phyloP scores from a whole-genome alignment of 2,888 invertebrate genomes.

The Nephrotoma flavescens region DNA sequence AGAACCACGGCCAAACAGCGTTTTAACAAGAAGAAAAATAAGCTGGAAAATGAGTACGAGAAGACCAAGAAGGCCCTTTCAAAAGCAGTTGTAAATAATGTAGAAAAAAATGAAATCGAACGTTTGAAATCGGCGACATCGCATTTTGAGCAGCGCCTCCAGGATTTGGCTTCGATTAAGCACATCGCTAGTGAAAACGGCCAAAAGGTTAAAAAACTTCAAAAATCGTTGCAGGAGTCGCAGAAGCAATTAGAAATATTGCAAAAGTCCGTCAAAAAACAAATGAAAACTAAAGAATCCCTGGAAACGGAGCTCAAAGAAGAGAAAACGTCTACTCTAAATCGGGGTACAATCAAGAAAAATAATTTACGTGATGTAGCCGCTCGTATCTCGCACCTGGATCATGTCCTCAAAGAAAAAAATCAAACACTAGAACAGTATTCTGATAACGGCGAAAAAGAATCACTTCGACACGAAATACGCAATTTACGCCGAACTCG shows the following conservation, averaged over 20 bases:
- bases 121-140: conserved; percentile 32
- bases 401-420: conserved; percentile 54
- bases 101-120: conserved; percentile 30
- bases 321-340: conserved; percentile 27
- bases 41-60: conserved; percentile 43
- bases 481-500: conserved; percentile 62
- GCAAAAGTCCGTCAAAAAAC: conserved; percentile 55
- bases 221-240: conserved; percentile 56
- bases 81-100: conserved; percentile 35
- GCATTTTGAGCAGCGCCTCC: conserved; percentile 36
- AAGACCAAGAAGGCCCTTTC: conserved; percentile 40
- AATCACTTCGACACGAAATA: conserved; percentile 61
- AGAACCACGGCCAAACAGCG: conserved; percentile 41
- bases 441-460: conserved; percentile 40
- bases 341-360: conserved; percentile 35
- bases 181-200: conserved; percentile 45
- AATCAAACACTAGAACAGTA: conserved; percentile 48
- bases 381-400: conserved; percentile 49
- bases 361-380: conserved; percentile 47
- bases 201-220: conserved; percentile 53
- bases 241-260: conserved; percentile 62
- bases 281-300: conserved; percentile 53
- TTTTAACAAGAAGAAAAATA: conserved; percentile 46
- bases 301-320: conserved; percentile 48
- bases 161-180: conserved; percentile 38